A percentile compares a stretch with the other conserved stretches of the same genome.
Conservation (phyloP, 2,797 vertebrate species). For the Sibirionetta formosa region DNA sequence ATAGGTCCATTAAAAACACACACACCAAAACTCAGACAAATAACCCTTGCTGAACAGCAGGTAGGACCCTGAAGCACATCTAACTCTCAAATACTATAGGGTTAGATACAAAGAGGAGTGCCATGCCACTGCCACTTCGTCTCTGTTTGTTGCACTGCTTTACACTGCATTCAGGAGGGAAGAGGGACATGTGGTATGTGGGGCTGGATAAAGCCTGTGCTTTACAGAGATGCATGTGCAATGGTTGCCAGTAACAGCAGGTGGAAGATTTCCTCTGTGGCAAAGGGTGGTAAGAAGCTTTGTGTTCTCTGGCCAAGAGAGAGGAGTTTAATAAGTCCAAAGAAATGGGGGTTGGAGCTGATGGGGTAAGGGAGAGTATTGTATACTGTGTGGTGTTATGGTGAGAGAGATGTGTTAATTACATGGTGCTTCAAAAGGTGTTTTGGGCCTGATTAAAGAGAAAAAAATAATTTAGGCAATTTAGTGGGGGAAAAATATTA, state of each 20-base stretch:
- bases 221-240: fast-evolving
- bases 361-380: background rate
- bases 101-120: fast-evolving
- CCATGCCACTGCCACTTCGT: background rate
- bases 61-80: fast-evolving
- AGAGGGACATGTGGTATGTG: background rate
- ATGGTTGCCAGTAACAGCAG: no score
- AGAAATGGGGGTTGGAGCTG: background rate
- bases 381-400: background rate
- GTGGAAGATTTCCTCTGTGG: no score
- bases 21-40: background rate
- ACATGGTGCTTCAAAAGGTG: background rate
- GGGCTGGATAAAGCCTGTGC: background rate
- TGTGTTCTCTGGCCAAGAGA: no score
- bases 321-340: background rate
- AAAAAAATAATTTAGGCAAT: background rate
- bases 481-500: background rate
- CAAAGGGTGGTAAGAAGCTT: no score
- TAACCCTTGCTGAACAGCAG: background rate
- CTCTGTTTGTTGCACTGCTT: fast-evolving
- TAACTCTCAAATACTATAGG: background rate
- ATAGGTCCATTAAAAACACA: background rate
- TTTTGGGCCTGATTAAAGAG: background rate
- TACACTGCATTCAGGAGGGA: background rate
- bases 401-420: background rate